Evolutionary conservation across 2,797 vertebrate genomes (phyloP), one percentile per base, ranked within the genome.

Genomic region (Danio tinwini): DNA sequence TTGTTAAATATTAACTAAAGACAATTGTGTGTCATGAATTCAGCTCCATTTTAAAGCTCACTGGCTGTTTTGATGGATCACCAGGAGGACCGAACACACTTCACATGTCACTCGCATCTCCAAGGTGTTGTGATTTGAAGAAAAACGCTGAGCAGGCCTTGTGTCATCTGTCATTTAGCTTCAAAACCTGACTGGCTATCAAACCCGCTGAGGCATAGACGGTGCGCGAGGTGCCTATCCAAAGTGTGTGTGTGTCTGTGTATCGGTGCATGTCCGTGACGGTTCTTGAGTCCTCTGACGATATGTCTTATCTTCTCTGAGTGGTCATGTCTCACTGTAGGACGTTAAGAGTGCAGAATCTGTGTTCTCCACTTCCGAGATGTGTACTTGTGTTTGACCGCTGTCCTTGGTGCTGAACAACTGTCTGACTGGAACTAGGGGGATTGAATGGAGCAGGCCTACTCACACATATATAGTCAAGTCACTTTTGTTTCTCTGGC

Each of bases 21-120:
- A 63, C 19, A 64, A 5, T 50, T 29, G 49, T 2, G 17, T 17
- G 42, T 67, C 4, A n/a, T 49, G 63, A 47, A 45, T 76, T 64
- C 80, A 61, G 47, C 10, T 44, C 45, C 1, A 58, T 50, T 65
- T 76, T 40, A 58, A 52, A 82, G 19, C 55, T 42, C 44, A 29
- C 7, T 52, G 65, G 49, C 65, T 67, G 45, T 71, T 83, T 74
- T 80, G 78, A 81, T 83, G 74, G 67, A 76, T 67, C 45, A 65
- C 52, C 61, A 56, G 12, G 10, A 56, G 47, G 80, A 47, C 59
- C 7, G 65, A 62, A 52, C 50, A 14, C 63, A 69, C 50, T 58
- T 44, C 56, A 52, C 42, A 47, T 29, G 47, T 19, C 40, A 42
- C 52, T 29, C n/a, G n/a, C 44, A 45, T 80, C 73, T 80, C 76